These are phyloP conservation scores for Hydroisotoma schaefferi DNA, from an alignment of 2,888 invertebrate genomes.

Conservation along the genomic window DNA sequence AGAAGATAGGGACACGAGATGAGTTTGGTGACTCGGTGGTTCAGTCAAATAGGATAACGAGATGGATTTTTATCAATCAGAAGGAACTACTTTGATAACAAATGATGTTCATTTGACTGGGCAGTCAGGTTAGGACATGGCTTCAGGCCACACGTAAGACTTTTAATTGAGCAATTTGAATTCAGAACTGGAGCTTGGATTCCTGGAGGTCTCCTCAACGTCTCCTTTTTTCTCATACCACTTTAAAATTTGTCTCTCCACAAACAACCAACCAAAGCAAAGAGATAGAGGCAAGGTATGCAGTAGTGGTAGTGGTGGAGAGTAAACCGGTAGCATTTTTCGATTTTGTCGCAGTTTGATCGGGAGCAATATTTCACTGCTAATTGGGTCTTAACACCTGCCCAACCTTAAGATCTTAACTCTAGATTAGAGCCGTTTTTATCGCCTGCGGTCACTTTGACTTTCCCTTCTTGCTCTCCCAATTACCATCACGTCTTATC, in stretches of 20 bases:
- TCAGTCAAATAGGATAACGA: constrained; percentile 32
- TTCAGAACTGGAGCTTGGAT: constrained; percentile 44
- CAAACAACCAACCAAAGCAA: too few relatives aligned
- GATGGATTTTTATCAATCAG: constrained; percentile 45
- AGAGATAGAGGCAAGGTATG: too few relatives aligned
- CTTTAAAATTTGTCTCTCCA: constrained; percentile 29
- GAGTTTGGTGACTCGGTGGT: constrained; percentile 11
- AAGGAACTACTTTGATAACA: constrained; percentile 48
- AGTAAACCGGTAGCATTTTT: constrained; percentile 49
- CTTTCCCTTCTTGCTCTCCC: constrained; percentile 37
- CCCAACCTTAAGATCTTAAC: constrained; percentile 47
- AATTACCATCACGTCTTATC: constrained; percentile 21
- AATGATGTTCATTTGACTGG: constrained; percentile 48
- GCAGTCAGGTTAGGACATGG: constrained; percentile 45
- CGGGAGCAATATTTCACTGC: constrained; percentile 49
- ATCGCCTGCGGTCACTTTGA: constrained; percentile 49
- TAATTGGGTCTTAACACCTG: constrained; percentile 50
- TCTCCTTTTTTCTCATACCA: constrained; percentile 27
- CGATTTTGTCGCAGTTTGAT: constrained; percentile 48
- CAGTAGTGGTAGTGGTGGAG: constrained; percentile 8
- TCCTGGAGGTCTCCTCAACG: constrained; percentile 44
- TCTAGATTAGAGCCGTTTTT: constrained; percentile 45
- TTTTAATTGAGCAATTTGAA: constrained; percentile 50
- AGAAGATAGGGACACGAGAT: not conserved
- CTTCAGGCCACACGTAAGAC: constrained; percentile 48